Conservation (phyloP, 2,888 invertebrate species). For the Conomelus anceps region DNA sequence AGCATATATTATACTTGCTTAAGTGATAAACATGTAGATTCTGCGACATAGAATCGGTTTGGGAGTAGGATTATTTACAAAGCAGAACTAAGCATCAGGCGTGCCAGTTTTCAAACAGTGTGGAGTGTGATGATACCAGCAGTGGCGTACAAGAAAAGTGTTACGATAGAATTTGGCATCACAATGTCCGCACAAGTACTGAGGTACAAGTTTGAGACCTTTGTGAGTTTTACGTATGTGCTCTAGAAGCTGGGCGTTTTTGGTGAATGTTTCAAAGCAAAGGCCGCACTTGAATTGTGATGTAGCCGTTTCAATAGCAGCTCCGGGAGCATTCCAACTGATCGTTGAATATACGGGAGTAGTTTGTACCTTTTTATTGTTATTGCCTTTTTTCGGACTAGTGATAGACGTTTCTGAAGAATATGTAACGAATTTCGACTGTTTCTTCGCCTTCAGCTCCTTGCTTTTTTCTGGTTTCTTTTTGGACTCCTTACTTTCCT, state of each 20-base stretch:
- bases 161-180: slow-evolving; percentile 38
- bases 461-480: not conserved
- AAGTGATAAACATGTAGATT: no score
- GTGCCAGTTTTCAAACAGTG: slow-evolving; percentile 20
- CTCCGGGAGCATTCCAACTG: slow-evolving; percentile 20
- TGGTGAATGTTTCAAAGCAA: slow-evolving; percentile 33
- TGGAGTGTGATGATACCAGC: slow-evolving; percentile 34
- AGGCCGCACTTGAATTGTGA: slow-evolving; percentile 35
- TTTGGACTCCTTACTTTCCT: not conserved
- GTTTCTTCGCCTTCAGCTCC: not conserved
- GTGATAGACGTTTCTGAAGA: not conserved
- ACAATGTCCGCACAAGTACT: slow-evolving; percentile 37
- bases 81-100: not conserved
- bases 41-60: no score
- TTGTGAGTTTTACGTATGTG: slow-evolving; percentile 34
- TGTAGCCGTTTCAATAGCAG: slow-evolving; percentile 2
- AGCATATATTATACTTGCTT: no score
- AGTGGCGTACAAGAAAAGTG: slow-evolving; percentile 36
- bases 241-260: slow-evolving; percentile 33
- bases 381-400: slow-evolving; percentile 2
- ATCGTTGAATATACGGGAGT: slow-evolving; percentile 23
- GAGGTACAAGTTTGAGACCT: slow-evolving; percentile 34
- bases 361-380: slow-evolving; percentile 13
- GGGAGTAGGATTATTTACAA: no score
- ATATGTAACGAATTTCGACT: not conserved